phyloP scores from a whole-genome alignment of 2,797 vertebrate genomes.

The Coendou prehensilis region DNA sequence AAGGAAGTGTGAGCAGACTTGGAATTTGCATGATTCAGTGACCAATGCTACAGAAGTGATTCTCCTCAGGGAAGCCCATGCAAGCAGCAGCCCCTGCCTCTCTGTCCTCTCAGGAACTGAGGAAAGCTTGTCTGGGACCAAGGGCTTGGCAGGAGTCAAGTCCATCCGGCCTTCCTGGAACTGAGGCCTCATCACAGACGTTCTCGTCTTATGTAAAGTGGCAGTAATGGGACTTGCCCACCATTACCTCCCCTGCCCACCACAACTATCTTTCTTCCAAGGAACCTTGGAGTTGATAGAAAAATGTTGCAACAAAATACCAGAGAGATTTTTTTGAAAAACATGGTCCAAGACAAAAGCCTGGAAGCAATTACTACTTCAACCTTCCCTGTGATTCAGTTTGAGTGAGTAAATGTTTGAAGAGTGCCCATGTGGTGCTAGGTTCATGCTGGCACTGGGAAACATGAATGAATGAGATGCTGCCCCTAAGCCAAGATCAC shows the following conservation, averaged over 20 bases:
- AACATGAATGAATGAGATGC: fast-evolving
- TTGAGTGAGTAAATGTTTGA: not conserved
- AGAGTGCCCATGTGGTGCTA: not conserved
- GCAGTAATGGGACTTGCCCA: not conserved
- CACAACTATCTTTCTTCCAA: not conserved
- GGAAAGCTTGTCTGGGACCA: not conserved
- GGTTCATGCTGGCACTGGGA: not conserved
- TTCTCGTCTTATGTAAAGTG: not conserved
- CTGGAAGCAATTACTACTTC: conserved; percentile 6
- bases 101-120: not conserved
- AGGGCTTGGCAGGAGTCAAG: not conserved
- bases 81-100: not conserved
- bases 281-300: not conserved
- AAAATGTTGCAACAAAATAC: conserved; percentile 45
- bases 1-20: not conserved
- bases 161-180: not conserved
- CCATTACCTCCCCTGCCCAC: not conserved
- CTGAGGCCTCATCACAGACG: not conserved
- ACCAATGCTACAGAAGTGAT: not conserved
- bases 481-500: fast-evolving
- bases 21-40: not conserved
- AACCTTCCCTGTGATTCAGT: not conserved
- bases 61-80: not conserved
- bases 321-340: not conserved
- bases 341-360: conserved; percentile 41